These are phyloP conservation scores for Anabas testudineus DNA, from an alignment of 2,797 vertebrate species.

Conservation along the genomic window DNA sequence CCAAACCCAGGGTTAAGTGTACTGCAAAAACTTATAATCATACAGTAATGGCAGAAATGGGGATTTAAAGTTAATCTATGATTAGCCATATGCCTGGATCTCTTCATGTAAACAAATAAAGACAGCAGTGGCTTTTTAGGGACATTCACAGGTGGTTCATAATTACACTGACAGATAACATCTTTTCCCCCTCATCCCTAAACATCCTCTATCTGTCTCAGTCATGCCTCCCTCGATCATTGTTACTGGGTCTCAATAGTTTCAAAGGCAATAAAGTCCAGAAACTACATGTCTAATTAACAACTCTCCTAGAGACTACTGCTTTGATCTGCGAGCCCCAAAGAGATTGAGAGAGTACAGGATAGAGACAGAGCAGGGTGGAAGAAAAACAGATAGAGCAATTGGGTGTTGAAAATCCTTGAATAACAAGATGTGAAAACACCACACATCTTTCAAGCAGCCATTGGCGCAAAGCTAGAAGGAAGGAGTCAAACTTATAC, in stretches of 20 bases:
- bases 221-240: neutral
- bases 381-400: constrained; percentile 30
- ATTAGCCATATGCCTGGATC: neutral
- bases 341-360: constrained; percentile 34
- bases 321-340: constrained; percentile 66
- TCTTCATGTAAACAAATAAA: constrained; percentile 5
- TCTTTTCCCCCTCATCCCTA: constrained; percentile 33
- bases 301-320: constrained; percentile 39
- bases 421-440: constrained; percentile 64
- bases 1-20: neutral
- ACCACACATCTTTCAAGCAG: constrained; percentile 53
- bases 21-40: neutral
- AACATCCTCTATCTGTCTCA: constrained; percentile 16
- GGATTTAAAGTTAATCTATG: neutral
- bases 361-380: constrained; percentile 12
- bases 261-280: constrained; percentile 60
- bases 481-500: constrained; percentile 19
- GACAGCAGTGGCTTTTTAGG: constrained; percentile 5
- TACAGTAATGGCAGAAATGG: too few species aligned
- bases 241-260: constrained; percentile 45
- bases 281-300: constrained; percentile 65
- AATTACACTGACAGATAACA: constrained; percentile 36
- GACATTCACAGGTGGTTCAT: constrained; percentile 31
- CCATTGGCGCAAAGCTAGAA: constrained; percentile 30
- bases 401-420: constrained; percentile 39